Evolutionary conservation across 2,113 vertebrate species (phyloP), one percentile per base, ranked within the genome.

Genomic region (Osmerus eperlanus): DNA sequence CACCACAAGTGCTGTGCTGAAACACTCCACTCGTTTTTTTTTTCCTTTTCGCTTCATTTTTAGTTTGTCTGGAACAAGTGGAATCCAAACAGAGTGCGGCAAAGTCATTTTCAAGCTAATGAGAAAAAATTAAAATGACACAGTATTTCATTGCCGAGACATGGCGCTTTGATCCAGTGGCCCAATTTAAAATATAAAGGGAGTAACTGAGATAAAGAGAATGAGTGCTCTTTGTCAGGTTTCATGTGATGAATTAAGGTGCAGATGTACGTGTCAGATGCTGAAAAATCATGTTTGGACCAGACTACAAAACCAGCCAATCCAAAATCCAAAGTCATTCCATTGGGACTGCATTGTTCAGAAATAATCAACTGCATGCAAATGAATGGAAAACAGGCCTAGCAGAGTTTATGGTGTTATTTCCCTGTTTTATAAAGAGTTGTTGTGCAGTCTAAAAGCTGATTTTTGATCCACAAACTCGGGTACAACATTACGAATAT

Each of bases 21-120:
- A 60, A 19, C 5, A 60, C n/a, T 19, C 18, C 58, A 4, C 32
- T 36, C 32, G 29, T 3, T 15, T 16, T 4, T 15, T 5, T 0
- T 0, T 14, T 8, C 1, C 8, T 53, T 19, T 25, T 18, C 18
- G 41, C 0, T 16, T 16, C 0, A 7, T 28, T 14, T 6, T 51
- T 71, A 55, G 47, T 76, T 64, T 65, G 66, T 69, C 68, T 74
- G 61, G 78, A 32, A 69, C 32, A 55, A 53, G 63, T 19, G 67
- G 4, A 55, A 41, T 71, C 76, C 62, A 29, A 8, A 72, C 41
- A 0, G 56, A 76, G 61, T 8, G 8, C 71, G 15, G 69, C 72
- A 23, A 4, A 79, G 74, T 78, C 54, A 79, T 84, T 77, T 79
- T 75, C 80, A 83, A 81, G 21, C 71, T 83, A 85, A 81, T 75